phyloP scores from a whole-genome alignment of 2,888 invertebrate genomes.

The Pardosa pseudoannulata region DNA sequence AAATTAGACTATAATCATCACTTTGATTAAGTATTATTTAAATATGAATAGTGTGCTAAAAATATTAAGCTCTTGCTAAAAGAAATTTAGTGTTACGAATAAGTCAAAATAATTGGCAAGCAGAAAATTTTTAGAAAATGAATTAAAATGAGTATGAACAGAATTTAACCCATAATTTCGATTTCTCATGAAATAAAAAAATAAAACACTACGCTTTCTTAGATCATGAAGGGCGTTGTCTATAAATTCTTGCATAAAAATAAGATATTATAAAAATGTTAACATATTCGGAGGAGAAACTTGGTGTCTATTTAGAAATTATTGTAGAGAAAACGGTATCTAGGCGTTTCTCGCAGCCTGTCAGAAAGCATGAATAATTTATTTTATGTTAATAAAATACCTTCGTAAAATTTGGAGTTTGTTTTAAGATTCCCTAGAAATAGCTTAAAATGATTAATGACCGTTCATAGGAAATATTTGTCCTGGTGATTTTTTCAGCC shows the following conservation, averaged over 20 bases:
- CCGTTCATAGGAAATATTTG: not conserved
- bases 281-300: not conserved
- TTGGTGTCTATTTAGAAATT: not conserved
- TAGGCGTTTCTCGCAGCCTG: not conserved
- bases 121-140: too few relatives aligned
- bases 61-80: too few relatives aligned
- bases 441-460: not conserved
- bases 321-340: not conserved
- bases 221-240: not conserved
- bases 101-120: too few relatives aligned
- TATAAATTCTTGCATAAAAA: not conserved
- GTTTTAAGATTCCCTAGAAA: not conserved
- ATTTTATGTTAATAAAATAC: conserved; percentile 1
- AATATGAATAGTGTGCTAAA: too few relatives aligned
- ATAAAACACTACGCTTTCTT: too few relatives aligned
- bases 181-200: too few relatives aligned
- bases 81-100: too few relatives aligned
- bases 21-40: too few relatives aligned
- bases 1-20: too few relatives aligned
- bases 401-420: not conserved
- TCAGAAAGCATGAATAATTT: not conserved
- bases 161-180: too few relatives aligned
- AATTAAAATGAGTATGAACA: too few relatives aligned
- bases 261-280: not conserved
- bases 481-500: not conserved